A percentile compares a stretch with the other conserved stretches of the same genome.
phyloP scores from a whole-genome alignment of 2,797 vertebrate genomes.

The Sebastes itinus region DNA sequence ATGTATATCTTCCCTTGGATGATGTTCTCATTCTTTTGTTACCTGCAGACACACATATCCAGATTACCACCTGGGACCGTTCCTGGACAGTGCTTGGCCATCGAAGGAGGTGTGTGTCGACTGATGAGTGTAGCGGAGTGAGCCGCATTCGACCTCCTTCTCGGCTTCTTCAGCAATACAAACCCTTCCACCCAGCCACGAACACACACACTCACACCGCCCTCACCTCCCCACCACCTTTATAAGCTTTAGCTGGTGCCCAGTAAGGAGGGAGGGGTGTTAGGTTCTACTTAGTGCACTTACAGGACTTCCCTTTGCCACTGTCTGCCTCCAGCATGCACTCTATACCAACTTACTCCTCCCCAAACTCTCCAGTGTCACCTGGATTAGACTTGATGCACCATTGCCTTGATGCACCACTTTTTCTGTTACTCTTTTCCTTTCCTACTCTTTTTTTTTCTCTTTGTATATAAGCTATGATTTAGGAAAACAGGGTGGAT shows the following conservation, averaged over 20 bases:
- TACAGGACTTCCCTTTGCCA: constrained; percentile 68
- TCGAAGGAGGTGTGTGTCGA: constrained; percentile 97
- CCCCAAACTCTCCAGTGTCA: constrained; percentile 50
- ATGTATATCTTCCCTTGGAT: neutral
- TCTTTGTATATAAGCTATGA: constrained; percentile 77
- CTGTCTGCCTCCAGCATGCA: constrained; percentile 71
- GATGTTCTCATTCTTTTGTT: constrained; percentile 35
- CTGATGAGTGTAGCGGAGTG: constrained; percentile 86
- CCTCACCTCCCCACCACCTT: constrained; percentile 38
- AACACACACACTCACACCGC: constrained; percentile 2
- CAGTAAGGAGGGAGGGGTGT: constrained; percentile 60
- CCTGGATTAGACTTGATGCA: constrained; percentile 75
- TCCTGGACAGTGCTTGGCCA: constrained; percentile 97
- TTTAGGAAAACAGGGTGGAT: constrained; percentile 81
- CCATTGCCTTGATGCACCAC: constrained; percentile 65
- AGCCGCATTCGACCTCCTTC: constrained; percentile 55
- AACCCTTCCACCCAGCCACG: neutral
- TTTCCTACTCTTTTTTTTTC: neutral
- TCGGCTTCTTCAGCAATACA: constrained; percentile 62
- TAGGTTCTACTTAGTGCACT: constrained; percentile 74
- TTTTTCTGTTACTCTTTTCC: constrained; percentile 21
- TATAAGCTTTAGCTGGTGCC: constrained; percentile 78
- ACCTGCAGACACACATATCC: constrained; percentile 96
- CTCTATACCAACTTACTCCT: constrained; percentile 48
- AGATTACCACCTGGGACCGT: constrained; percentile 95